These are phyloP conservation scores for Gopherus evgoodei DNA, from an alignment of 2,113 vertebrate species.

Conservation along the genomic window DNA sequence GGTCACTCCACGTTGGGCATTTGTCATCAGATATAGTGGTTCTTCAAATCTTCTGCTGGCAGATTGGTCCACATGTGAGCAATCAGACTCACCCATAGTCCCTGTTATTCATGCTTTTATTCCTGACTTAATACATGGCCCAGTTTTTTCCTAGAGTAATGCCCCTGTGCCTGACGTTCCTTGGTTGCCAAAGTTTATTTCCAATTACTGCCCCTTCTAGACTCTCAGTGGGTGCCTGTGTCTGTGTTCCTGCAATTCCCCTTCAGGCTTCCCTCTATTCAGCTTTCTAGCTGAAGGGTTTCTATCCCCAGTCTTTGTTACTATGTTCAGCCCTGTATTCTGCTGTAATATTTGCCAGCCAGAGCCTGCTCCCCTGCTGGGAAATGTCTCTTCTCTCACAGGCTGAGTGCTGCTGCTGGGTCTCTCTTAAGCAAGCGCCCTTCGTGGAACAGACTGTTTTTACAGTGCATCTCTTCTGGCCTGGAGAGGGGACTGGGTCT, in stretches of 20 bases:
- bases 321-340: neutral
- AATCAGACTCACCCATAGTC: neutral
- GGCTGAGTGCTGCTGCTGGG: neutral
- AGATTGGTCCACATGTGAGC: neutral
- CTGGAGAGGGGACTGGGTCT: neutral
- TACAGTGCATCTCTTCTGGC: neutral
- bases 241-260: neutral
- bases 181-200: neutral
- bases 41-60: neutral
- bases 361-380: neutral
- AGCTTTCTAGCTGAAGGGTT: accelerated
- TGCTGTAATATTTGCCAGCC: neutral
- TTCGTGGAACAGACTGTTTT: neutral
- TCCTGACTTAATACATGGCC: neutral
- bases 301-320: neutral
- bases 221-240: neutral
- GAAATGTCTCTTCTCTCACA: neutral
- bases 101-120: neutral
- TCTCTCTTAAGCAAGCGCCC: neutral
- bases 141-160: neutral
- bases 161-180: neutral
- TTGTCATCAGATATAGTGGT: neutral
- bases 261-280: neutral
- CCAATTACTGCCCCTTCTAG: neutral
- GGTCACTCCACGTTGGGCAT: neutral